Evolutionary conservation across 2,113 vertebrate genomes (phyloP).

Genomic region (Protobothrops flavoviridis): DNA sequence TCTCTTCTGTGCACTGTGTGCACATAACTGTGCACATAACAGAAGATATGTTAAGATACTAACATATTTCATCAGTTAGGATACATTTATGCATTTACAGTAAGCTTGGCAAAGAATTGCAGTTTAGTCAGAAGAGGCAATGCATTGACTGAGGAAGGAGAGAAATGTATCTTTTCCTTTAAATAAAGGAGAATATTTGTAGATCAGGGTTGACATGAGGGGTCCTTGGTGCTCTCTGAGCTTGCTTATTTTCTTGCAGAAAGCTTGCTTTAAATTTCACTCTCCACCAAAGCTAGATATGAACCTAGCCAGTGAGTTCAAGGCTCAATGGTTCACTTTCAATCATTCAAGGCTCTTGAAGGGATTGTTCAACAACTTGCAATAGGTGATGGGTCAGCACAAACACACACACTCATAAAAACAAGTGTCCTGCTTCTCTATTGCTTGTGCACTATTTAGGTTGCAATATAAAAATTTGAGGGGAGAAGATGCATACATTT

Average conservation of each 20-base stretch:
- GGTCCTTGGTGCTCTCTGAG: too few species aligned
- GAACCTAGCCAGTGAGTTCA: background rate
- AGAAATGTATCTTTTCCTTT: background rate
- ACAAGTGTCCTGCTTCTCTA: background rate
- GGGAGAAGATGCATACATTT: background rate
- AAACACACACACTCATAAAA: background rate
- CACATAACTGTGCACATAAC: too few species aligned
- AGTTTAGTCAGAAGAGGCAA: background rate
- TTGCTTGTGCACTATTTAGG: background rate
- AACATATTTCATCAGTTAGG: background rate
- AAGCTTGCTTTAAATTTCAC: background rate
- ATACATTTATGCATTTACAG: background rate
- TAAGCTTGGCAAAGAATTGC: background rate
- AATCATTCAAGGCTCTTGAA: background rate
- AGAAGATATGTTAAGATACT: background rate
- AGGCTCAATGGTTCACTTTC: background rate
- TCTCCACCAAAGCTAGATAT: background rate
- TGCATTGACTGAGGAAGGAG: background rate
- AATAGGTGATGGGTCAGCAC: background rate
- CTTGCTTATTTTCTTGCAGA: too few species aligned
- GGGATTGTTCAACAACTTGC: background rate
- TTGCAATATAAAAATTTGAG: background rate
- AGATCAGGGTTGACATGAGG: too few species aligned
- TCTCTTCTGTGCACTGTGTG: background rate
- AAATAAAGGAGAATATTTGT: background rate